These are phyloP conservation scores for Chironomus riparius DNA, from an alignment of 2,888 invertebrate species.

Conservation along the genomic window DNA sequence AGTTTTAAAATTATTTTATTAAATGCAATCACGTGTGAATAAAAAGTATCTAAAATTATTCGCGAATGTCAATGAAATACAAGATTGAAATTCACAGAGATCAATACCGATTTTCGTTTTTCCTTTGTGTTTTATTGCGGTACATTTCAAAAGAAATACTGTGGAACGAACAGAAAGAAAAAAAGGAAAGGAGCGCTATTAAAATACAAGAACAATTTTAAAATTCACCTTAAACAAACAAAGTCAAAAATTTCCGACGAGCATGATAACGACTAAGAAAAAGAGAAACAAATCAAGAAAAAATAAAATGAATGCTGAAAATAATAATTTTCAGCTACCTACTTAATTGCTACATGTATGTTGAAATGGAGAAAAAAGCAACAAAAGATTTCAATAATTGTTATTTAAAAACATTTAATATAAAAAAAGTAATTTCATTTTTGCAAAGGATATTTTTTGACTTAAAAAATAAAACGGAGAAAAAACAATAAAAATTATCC, in stretches of 20 bases:
- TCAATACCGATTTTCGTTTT: slow-evolving; percentile 19
- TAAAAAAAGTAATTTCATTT: too few species aligned
- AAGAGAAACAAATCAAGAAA: neutral
- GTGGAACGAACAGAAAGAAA: neutral
- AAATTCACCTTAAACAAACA: neutral
- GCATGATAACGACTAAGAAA: neutral
- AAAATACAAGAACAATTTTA: slow-evolving; percentile 22
- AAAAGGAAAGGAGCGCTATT: slow-evolving; percentile 19
- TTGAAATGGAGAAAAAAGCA: too few species aligned
- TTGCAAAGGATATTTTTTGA: too few species aligned
- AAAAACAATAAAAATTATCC: too few species aligned
- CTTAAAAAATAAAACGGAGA: too few species aligned
- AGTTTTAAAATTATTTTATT: too few species aligned
- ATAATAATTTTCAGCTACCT: neutral
- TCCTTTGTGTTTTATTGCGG: neutral
- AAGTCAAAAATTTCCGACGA: neutral
- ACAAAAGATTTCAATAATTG: too few species aligned
- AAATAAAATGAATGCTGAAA: neutral
- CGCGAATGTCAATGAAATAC: neutral
- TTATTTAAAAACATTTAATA: too few species aligned
- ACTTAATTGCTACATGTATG: too few species aligned
- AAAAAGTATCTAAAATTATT: neutral
- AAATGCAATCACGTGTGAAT: too few species aligned
- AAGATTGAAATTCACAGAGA: neutral
- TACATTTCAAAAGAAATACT: neutral